A percentile compares a stretch with the other conserved stretches of the same genome.
Evolutionary conservation across 2,113 vertebrate species (phyloP).

Genomic region (Rynchops niger): DNA sequence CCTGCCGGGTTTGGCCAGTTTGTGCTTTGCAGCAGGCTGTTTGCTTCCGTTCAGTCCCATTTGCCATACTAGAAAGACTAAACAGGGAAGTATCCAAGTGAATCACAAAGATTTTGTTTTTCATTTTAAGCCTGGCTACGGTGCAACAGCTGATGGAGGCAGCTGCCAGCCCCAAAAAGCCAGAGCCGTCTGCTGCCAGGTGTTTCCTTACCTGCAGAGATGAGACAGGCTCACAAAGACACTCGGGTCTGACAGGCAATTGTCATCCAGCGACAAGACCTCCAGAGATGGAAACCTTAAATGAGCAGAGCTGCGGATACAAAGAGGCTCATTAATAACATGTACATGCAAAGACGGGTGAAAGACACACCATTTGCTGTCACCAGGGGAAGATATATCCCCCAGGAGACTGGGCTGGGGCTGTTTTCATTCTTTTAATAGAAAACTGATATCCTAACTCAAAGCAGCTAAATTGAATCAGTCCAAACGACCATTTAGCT

Average conservation of each 20-base stretch:
- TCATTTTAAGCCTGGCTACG: background rate
- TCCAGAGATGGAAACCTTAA: slow-evolving; percentile 77
- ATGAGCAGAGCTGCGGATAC: background rate
- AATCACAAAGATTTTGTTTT: background rate
- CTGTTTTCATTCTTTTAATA: background rate
- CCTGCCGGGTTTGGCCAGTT: background rate
- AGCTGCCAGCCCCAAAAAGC: background rate
- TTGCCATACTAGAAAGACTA: background rate
- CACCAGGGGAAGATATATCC: background rate
- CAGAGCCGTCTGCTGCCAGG: background rate
- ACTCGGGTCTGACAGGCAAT: slow-evolving; percentile 73
- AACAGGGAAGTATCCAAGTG: background rate
- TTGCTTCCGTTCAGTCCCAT: background rate
- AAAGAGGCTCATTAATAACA: background rate
- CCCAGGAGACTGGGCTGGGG: fast-evolving
- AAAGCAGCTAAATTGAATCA: background rate
- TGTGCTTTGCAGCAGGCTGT: background rate
- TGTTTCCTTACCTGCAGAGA: slow-evolving; percentile 74
- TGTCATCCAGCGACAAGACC: slow-evolving; percentile 84
- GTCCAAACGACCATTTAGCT: background rate
- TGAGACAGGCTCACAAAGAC: slow-evolving; percentile 79
- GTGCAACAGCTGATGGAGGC: background rate
- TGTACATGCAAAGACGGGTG: background rate
- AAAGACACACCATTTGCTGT: background rate
- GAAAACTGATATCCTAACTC: background rate